Evolutionary conservation across 2,888 invertebrate species (phyloP).

Genomic region (Morpho achilles): DNA sequence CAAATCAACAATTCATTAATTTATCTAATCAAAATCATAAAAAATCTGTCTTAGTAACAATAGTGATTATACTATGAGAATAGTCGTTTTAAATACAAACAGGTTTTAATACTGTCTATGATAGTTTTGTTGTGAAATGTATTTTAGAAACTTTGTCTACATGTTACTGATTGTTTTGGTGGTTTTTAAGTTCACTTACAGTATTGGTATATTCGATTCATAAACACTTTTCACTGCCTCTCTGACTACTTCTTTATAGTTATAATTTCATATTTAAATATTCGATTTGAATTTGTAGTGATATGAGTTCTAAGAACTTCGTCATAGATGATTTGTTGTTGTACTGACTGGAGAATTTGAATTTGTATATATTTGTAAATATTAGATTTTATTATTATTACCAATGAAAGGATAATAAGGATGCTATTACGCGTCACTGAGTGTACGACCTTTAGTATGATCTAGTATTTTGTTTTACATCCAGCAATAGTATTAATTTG

Average conservation of each 20-base stretch:
- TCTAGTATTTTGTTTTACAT: conserved; percentile 35
- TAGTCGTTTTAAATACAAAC: no score
- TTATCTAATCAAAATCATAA: no score
- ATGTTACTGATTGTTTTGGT: no score
- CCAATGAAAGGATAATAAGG: conserved; percentile 57
- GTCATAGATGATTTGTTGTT: conserved; percentile 15
- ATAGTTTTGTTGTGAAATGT: no score
- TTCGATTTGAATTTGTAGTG: conserved; percentile 9
- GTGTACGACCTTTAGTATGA: conserved; percentile 47
- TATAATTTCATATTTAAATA: not conserved
- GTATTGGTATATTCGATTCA: no score
- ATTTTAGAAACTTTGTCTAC: no score
- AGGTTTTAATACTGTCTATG: no score
- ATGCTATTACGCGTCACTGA: conserved; percentile 56
- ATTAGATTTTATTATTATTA: conserved; percentile 54
- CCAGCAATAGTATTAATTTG: conserved; percentile 22
- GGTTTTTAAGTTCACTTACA: no score
- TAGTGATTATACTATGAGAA: no score
- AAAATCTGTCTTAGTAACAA: no score
- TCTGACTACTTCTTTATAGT: not conserved
- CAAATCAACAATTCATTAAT: no score
- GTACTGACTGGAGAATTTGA: conserved; percentile 18
- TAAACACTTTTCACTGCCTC: not conserved
- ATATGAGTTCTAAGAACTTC: conserved; percentile 22
- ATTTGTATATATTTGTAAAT: conserved; percentile 58